phyloP scores from a whole-genome alignment of 2,113 vertebrate genomes.

The Typhlomys cinereus region DNA sequence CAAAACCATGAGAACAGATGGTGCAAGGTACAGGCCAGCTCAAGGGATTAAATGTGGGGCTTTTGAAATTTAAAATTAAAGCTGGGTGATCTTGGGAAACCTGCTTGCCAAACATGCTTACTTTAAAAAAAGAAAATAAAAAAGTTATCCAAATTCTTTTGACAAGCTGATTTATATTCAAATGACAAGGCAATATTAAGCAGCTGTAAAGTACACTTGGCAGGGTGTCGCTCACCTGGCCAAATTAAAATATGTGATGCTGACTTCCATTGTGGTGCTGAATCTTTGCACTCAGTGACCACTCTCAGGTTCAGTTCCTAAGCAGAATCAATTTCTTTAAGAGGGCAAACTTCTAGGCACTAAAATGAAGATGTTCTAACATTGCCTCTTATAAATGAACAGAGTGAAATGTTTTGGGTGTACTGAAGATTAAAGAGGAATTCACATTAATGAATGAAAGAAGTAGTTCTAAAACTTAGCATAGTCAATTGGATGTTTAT shows the following conservation, averaged over 20 bases:
- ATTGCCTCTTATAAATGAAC: constrained; percentile 20
- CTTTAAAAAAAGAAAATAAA: constrained; percentile 79
- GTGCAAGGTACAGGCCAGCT: constrained; percentile 89
- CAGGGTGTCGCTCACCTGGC: constrained; percentile 73
- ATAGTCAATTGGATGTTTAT: neutral
- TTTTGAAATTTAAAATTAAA: constrained; percentile 92
- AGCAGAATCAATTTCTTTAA: constrained; percentile 53
- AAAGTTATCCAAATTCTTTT: constrained; percentile 85
- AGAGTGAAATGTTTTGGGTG: neutral
- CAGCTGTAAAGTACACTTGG: constrained; percentile 83
- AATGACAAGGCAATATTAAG: constrained; percentile 83
- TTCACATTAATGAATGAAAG: constrained; percentile 25
- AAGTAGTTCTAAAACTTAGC: constrained; percentile 28
- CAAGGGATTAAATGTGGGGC: constrained; percentile 89
- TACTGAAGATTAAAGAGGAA: neutral
- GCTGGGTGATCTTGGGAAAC: constrained; percentile 86
- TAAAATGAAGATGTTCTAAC: constrained; percentile 58
- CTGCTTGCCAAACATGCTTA: constrained; percentile 84
- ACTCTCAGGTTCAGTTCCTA: constrained; percentile 29
- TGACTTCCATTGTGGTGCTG: constrained; percentile 64
- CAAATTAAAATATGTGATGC: constrained; percentile 70
- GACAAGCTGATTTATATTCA: constrained; percentile 86
- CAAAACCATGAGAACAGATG: constrained; percentile 90
- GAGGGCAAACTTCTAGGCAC: constrained; percentile 21
- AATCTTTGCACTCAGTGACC: constrained; percentile 59